These are phyloP conservation scores for Entomobrya proxima DNA, from an alignment of 2,888 invertebrate genomes.

Conservation along the genomic window DNA sequence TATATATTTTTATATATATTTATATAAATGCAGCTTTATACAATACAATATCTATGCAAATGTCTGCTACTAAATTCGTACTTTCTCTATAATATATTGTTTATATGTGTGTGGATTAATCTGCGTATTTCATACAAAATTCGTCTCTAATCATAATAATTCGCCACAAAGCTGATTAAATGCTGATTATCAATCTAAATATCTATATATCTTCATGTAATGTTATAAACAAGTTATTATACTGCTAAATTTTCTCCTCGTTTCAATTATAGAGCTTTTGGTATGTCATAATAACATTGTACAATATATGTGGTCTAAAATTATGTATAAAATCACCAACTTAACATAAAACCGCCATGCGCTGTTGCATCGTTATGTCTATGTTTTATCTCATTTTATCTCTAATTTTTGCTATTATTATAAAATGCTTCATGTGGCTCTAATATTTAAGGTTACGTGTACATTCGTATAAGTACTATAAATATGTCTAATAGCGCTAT, in stretches of 20 bases:
- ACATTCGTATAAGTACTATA: not conserved
- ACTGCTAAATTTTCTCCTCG: too few relatives aligned
- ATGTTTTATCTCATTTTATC: too few relatives aligned
- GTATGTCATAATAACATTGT: not conserved
- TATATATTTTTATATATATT: not conserved
- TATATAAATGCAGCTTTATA: constrained; percentile 30
- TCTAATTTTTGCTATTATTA: not conserved
- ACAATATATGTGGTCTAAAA: not conserved
- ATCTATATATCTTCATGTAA: too few relatives aligned
- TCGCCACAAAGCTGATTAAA: not conserved
- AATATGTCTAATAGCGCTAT: not conserved
- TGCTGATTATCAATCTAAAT: not conserved
- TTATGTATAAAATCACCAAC: not conserved
- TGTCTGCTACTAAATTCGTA: not conserved
- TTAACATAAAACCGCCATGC: not conserved
- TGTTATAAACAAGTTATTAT: too few relatives aligned
- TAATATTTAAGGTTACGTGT: too few relatives aligned
- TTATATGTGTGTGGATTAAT: not conserved
- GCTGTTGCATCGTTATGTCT: not conserved
- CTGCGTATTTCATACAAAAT: not conserved
- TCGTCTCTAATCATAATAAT: not conserved
- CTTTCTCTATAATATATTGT: constrained; percentile 16
- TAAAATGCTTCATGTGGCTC: constrained; percentile 22
- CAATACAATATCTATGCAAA: constrained; percentile 10
- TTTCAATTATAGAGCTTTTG: too few relatives aligned